Evolutionary conservation across 2,888 invertebrate genomes (phyloP).

Genomic region (Pandemis corylana): DNA sequence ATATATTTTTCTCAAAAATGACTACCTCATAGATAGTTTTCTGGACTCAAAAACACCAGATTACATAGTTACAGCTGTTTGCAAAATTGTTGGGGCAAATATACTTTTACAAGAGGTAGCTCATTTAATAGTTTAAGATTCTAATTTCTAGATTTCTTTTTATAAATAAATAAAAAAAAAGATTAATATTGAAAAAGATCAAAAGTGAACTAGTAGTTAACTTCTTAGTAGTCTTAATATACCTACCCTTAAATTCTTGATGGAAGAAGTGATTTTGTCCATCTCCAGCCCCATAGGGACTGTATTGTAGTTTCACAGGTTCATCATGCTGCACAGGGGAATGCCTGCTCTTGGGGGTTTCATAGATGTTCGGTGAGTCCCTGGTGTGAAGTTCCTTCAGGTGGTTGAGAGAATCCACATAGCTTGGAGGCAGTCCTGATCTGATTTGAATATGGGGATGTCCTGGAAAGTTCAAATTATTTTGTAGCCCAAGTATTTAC

Average conservation of each 20-base stretch:
- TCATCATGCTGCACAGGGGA: conserved; percentile 63
- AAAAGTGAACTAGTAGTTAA: no score
- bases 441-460: conserved; percentile 54
- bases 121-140: no score
- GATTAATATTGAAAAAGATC: no score
- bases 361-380: conserved; percentile 71
- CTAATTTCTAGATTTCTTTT: no score
- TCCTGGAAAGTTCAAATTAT: conserved; percentile 49
- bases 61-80: no score
- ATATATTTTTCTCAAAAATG: no score
- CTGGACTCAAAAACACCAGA: no score
- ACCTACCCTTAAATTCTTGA: conserved; percentile 71
- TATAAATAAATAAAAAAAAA: no score
- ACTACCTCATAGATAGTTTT: no score
- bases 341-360: conserved; percentile 71
- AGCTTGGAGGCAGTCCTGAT: conserved; percentile 72
- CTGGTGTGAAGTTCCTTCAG: conserved; percentile 67
- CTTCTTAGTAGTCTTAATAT: no score
- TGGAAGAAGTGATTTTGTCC: conserved; percentile 75
- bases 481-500: neutral
- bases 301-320: conserved; percentile 64
- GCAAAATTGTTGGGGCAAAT: no score
- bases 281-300: conserved; percentile 76
- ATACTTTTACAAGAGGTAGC: no score
- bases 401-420: conserved; percentile 75